Conservation (phyloP, 2,113 vertebrate species). For the Canis aureus region DNA sequence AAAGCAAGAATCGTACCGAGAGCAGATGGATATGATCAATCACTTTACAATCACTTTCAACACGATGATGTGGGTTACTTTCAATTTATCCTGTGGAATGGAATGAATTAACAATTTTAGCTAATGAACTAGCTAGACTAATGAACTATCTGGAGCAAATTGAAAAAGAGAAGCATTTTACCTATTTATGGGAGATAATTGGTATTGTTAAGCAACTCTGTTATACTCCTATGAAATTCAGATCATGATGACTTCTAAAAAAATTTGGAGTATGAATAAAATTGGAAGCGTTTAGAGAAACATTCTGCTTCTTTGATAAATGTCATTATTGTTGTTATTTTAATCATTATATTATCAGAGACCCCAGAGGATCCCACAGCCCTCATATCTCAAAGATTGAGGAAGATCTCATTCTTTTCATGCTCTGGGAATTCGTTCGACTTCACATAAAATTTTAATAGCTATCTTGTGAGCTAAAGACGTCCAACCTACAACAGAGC, state of each 20-base stretch:
- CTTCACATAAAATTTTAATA: neutral
- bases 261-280: neutral
- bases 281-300: neutral
- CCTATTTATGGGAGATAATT: neutral
- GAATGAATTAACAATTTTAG: neutral
- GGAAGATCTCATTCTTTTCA: neutral
- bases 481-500: neutral
- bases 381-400: neutral
- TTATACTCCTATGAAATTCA: neutral
- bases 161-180: neutral
- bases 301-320: neutral
- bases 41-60: neutral
- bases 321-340: neutral
- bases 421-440: neutral
- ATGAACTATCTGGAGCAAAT: neutral
- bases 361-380: fast-evolving
- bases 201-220: neutral
- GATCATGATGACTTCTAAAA: neutral
- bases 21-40: neutral
- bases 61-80: neutral
- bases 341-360: neutral
- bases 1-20: neutral
- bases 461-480: neutral
- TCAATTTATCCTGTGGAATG: no score
- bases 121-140: neutral